Base-by-base conservation (phyloP, 2,888 invertebrate genomes). In the Napeogenes sylphis region DNA sequence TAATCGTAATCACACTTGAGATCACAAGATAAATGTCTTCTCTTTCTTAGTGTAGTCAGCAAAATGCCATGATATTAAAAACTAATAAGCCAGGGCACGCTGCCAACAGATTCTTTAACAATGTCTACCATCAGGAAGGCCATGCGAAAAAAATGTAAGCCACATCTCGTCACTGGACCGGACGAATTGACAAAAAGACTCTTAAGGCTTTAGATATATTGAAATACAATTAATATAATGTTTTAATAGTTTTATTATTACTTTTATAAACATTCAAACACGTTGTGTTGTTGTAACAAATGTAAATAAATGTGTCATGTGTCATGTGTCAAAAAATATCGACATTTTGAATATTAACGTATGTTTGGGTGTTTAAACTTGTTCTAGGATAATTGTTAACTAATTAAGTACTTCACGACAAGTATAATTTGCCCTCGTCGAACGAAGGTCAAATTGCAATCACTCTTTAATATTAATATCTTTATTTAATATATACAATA, bases 81-180 rank as follows among this genome's bases (percentile, higher is more conserved):
- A 67, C 51, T 59, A 69, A 73, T 73, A 71, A 73, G 68, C 65
- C 66, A 63, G 72, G 77, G 76, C 76, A 72, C 56, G 35, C 58
- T 55, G 73, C 76, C 76, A 76, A 71, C 60, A 66, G 30, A n/a
- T 58, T 61, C 45, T 61, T 64, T 64, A 54, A 68, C 59, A 53
- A 69, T 71, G 75, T 76, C 76, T 78, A 78, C 79, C 56, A 80
- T 70, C 66, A 70, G 67, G 70, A 77, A 75, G 77, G 68, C 47
- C 53, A 57, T 67, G 65, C 63, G 62, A 65, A 66, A 64, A 68
- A 65, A 64, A 63, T 55, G 33, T 56, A 61, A 63, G 61, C 63
- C 57, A 47, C 56, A 51, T 61, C 61, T 61, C 55, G 58, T 58
- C 61, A 56, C 38, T 51, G 14, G 14, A 30, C 30, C 51, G 51